Base-by-base conservation (phyloP, 2,113 vertebrate genomes). In the Eolophus roseicapilla region DNA sequence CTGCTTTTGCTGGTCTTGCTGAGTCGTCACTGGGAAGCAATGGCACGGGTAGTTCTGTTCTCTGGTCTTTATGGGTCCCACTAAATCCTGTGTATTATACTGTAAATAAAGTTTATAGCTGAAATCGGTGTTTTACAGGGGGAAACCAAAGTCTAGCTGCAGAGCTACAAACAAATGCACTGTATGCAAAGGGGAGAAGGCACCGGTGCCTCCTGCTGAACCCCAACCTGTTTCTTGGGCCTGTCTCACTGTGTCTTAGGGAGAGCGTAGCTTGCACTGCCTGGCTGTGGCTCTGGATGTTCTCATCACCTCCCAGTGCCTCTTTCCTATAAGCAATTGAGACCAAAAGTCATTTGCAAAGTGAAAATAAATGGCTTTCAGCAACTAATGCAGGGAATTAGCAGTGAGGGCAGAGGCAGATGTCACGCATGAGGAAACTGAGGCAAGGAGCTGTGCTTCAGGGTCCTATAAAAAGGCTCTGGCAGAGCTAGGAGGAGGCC, bases 51-150 rank as follows among this genome's bases (percentile, higher is more conserved):
- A 81, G 28, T 68, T 93, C 82, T 90, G 25, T 86, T 89, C 85
- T 46, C 47, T 43, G 52, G 41, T 83, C 86, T 75, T 94, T 90
- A 91, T 60, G 62, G 60, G 28, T 93, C 43, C 88, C 76, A 78
- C 92, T 88, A 86, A 95, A 90, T 93, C 79, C 79, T 28, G 9
- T 44, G 47, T 81, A 84, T 82, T 64, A 27, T 64, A 75, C 55
- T 75, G 60, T 80, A 94, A 94, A 75, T 93, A 82, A 93, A 60
- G 33, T 68, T 94, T 95, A 79, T 74, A 92, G 80, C 65, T 85
- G 69, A 87, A 88, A 89, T 67, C 1, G 24, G 46, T 92, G 81
- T 77, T 97, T 94, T 91, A 78, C 62, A 39, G 73, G 24, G 52
- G 37, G 59, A 82, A 86, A 68, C 19, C n/a, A 23, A 88, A 89